Base-by-base conservation (phyloP, 2,797 vertebrate genomes). In the Takifugu ocellatus region DNA sequence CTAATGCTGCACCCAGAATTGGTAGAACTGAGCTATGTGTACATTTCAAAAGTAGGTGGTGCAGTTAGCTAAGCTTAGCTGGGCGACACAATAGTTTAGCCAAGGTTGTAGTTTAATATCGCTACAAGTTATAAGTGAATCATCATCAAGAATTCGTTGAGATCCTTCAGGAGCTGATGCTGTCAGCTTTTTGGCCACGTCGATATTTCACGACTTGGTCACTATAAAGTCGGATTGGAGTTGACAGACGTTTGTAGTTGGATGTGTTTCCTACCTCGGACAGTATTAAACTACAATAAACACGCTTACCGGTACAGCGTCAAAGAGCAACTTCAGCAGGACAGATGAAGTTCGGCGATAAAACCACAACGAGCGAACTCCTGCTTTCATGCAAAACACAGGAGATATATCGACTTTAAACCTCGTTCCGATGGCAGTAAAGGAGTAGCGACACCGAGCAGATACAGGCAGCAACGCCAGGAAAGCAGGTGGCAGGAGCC, bases 291-390 rank as follows among this genome's bases (percentile, higher is more conserved):
- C 58, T 63, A 61, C 47, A 7, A 51, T 45, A 62, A 61, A 71
- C 14, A 61, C 25, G 72, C 75, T 80, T 62, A 71, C 75, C 4
- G 36, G 26, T 25, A 46, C 50, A 21, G 39, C 5, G 64, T 56
- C 50, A 84, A 79, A 57, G 25, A 50, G 61, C 3, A 33, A 33
- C 31, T 33, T 21, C 21, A 1, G 21, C 21, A 21, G 31, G 31
- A 33, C 2, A 33, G 8, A 33, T 33, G 8, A 33, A 33, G 31
- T 33, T 33, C 31, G 10, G 31, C 31, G 3, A 33, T 9, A 10
- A 2, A 9, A 10, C 31, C 31, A 33, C 8, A 33, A 9, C 10
- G 8, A 33, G 10, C 8, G 10, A 33, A 29, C 5, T 29, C 27
- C 27, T 29, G 31, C 10, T 9, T 33, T 21, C 3, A 9, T 33